Evolutionary conservation across 2,797 vertebrate genomes (phyloP), one percentile per base, ranked within the genome.

Genomic region (Enteromius trimaculatus): DNA sequence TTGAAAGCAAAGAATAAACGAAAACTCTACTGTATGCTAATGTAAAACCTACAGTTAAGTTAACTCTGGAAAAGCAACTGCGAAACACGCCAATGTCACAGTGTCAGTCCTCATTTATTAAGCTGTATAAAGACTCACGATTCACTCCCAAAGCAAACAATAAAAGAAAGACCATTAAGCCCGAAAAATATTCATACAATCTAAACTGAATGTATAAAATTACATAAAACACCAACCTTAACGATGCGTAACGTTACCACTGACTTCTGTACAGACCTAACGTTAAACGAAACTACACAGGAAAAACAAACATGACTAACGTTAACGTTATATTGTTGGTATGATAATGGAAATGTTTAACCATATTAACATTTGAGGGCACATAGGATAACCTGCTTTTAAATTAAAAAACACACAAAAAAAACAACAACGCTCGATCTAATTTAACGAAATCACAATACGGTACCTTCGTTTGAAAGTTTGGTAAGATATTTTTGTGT

Each of bases 101-200:
- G 2, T 3, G 23, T 13, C 53, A 62, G 47, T 31, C 9, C 8
- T 51, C 19, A 37, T 55, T 75, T 31, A 26, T 16, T 26, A 39
- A 72, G 31, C 49, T 37, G 49, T 29, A 17, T 34, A 47, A 11
- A 62, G 58, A 47, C 55, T 31, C 53, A 13, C 10, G 39, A 42
- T 39, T 49, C 77, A 65, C 60, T 64, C 58, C 77, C 77, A 79
- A n/a, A 66, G 60, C 77, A 79, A 79, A 79, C 16, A 66, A 29
- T 42, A 11, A 29, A 34, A 31, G 2, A 66, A 49, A 79, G 29
- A 44, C 77, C 58, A n/a, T 23, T 47, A 66, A 34, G 77, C 10
- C 13, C 16, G 14, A 19, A 19, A 16, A 76, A 11, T 60, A 26
- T 42, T 10, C 10, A 42, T 26, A 23, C 31, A 34, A 16, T 51